Evolutionary conservation across 2,113 vertebrate species (phyloP).

Genomic region (Macquaria australasica): DNA sequence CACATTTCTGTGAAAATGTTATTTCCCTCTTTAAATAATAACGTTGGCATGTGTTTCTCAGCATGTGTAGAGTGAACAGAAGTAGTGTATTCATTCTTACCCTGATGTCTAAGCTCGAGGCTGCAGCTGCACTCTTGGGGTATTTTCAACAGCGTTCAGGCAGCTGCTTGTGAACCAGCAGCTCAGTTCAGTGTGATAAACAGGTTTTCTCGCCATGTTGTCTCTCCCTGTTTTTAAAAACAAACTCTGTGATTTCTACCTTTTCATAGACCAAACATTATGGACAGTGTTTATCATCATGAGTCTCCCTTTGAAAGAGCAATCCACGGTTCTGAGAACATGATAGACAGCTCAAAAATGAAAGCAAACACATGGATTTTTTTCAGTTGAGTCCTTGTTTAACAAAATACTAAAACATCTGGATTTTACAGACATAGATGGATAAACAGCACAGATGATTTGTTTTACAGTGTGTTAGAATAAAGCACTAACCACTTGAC

Average conservation of each 20-base stretch:
- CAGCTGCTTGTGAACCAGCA: constrained; percentile 59
- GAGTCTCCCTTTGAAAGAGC: constrained; percentile 40
- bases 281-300: constrained; percentile 31
- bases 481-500: constrained; percentile 72
- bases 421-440: constrained; percentile 11
- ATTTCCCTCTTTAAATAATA: constrained; percentile 36
- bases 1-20: constrained; percentile 11
- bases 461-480: background rate
- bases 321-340: background rate
- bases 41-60: constrained; percentile 35
- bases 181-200: constrained; percentile 53
- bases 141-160: constrained; percentile 56
- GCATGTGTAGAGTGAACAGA: constrained; percentile 47
- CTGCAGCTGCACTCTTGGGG: constrained; percentile 64
- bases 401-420: constrained; percentile 7
- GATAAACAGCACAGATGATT: background rate
- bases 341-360: constrained; percentile 18
- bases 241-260: constrained; percentile 40
- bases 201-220: constrained; percentile 43
- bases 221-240: constrained; percentile 51
- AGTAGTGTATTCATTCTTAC: constrained; percentile 37
- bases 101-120: constrained; percentile 51
- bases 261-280: constrained; percentile 42
- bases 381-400: constrained; percentile 8
- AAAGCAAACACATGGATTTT: constrained; percentile 24